phyloP scores from a whole-genome alignment of 2,797 vertebrate genomes.

The Acanthopagrus latus region DNA sequence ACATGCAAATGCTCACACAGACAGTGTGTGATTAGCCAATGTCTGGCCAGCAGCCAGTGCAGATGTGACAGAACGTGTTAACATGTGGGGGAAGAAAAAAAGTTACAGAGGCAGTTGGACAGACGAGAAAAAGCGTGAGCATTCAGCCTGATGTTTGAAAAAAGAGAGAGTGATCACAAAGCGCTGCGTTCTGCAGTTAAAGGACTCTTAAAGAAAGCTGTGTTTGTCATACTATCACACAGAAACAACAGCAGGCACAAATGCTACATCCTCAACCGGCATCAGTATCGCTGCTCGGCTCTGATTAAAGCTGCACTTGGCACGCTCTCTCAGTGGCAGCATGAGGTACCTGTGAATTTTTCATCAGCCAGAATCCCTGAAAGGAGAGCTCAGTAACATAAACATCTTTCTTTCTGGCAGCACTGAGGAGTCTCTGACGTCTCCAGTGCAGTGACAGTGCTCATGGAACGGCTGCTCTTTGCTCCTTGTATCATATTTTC shows the following conservation, averaged over 20 bases:
- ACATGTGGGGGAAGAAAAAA: slow-evolving; percentile 37
- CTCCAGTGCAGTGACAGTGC: neutral
- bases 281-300: slow-evolving; percentile 17
- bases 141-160: slow-evolving; percentile 35
- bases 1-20: slow-evolving; percentile 34
- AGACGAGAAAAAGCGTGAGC: slow-evolving; percentile 5
- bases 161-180: slow-evolving; percentile 16
- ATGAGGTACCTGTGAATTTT: slow-evolving; percentile 14
- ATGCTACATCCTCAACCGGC: neutral
- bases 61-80: slow-evolving; percentile 37
- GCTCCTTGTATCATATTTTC: neutral
- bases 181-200: slow-evolving; percentile 8
- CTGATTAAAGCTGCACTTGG: slow-evolving; percentile 23
- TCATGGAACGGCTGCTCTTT: neutral
- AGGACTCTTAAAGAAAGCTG: slow-evolving; percentile 5
- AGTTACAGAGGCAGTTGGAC: slow-evolving; percentile 20
- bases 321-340: neutral
- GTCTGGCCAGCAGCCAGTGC: slow-evolving; percentile 44
- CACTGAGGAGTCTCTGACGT: neutral
- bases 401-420: neutral
- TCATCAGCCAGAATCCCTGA: slow-evolving; percentile 11
- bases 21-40: slow-evolving; percentile 48
- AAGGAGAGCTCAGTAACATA: neutral
- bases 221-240: neutral
- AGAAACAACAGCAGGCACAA: slow-evolving; percentile 6